Evolutionary conservation across 2,113 vertebrate genomes (phyloP), one percentile per base, ranked within the genome.

Genomic region (Percina caprodes): DNA sequence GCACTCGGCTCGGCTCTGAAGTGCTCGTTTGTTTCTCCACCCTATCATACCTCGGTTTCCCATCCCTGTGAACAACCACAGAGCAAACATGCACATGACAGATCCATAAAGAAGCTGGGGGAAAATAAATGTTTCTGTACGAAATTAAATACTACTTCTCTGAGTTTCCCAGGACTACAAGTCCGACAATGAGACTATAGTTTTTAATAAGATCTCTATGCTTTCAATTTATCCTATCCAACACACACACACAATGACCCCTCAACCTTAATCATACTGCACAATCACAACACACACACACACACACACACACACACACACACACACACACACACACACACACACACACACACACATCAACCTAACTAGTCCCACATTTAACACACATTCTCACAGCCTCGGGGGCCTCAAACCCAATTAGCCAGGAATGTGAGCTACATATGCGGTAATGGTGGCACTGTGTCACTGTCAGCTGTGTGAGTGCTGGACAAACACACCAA

Each of bases 391-490:
- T 49, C 33, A 69, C 49, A 61, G 78, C 85, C 82, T 83, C 54
- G 21, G 67, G 82, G 87, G 59, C 80, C 61, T 85, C 58, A 87
- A 87, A 87, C 77, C 74, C 85, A 91, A 89, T 91, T 89, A 91
- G 85, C 77, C 48, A 76, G 78, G 77, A 87, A 87, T 84, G 80
- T 83, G 75, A 72, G 80, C 87, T 84, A 77, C 87, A 89, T 86
- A 81, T 73, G 51, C 13, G 39, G 67, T 86, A 86, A 89, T 91
- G 59, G 85, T 66, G 69, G 63, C 74, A 82, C 83, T 91, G 80
- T 89, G 77, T 89, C 89, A 89, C 75, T 91, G 87, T 89, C 87
- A 84, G 63, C n/a, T 33, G 61, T 35, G 60, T 51, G 71, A 55
- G 51, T 13, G 1, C 65, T 70, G 71, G 82, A 83, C 83, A 88